phyloP scores from a whole-genome alignment of 2,888 invertebrate species.

The Brenthis daphne region DNA sequence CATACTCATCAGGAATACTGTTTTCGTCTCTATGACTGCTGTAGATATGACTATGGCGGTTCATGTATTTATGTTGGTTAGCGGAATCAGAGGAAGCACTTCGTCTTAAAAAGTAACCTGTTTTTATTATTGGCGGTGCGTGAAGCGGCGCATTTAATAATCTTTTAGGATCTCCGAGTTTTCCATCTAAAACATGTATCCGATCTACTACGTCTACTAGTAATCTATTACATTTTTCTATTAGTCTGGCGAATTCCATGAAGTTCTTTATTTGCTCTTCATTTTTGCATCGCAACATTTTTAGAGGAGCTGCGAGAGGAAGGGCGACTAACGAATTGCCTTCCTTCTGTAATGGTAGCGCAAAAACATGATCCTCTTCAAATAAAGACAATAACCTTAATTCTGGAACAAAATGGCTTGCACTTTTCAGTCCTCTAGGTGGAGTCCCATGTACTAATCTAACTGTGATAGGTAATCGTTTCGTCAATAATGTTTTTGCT shows the following conservation, averaged over 20 bases:
- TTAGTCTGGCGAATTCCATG: slow-evolving; percentile 89
- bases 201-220: slow-evolving; percentile 90
- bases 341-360: slow-evolving; percentile 91
- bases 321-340: slow-evolving; percentile 90
- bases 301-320: slow-evolving; percentile 92
- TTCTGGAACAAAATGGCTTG: slow-evolving; percentile 92
- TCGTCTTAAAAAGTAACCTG: slow-evolving; percentile 87
- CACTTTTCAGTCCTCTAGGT: slow-evolving; percentile 91
- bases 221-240: slow-evolving; percentile 89
- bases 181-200: slow-evolving; percentile 90
- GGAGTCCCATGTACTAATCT: slow-evolving; percentile 94
- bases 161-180: slow-evolving; percentile 86
- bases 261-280: slow-evolving; percentile 89
- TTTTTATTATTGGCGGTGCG: slow-evolving; percentile 78
- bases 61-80: slow-evolving; percentile 79
- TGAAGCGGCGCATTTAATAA: slow-evolving; percentile 70
- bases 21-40: slow-evolving; percentile 85
- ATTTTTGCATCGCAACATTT: slow-evolving; percentile 91
- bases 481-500: slow-evolving; percentile 92
- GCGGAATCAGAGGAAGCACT: slow-evolving; percentile 90
- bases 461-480: slow-evolving; percentile 95
- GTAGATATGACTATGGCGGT: slow-evolving; percentile 79
- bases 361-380: slow-evolving; percentile 93
- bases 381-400: slow-evolving; percentile 91
- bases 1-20: slow-evolving; percentile 90